Base-by-base conservation (phyloP, 1,140 invertebrate species). In the Aphidius ervi region DNA sequence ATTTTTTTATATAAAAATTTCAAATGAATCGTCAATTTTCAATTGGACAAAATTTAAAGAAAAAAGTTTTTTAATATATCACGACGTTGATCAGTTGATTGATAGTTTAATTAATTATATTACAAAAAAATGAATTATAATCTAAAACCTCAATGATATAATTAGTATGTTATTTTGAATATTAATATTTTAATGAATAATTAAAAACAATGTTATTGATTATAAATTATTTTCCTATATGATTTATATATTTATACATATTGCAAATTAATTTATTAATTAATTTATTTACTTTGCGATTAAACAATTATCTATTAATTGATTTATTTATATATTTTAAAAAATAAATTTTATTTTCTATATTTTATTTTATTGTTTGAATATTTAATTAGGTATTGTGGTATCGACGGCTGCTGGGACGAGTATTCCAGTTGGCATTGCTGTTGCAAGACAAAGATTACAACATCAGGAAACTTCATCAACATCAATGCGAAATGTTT, bases 361-460 rank as follows among this genome's bases (percentile, higher is more conserved):
- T 23, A 48, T 20, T 16, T 10, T 49, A 40, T 20, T 56, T 40
- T 39, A 43, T 52, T 46, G 31, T 50, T 37, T 47, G 6, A 50
- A 46, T 46, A 54, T 52, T 10, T n/a, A 9, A 47, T 71, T 72
- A 78, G 76, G 76, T 20, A 77, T 78, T 56, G 73, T 76, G 10
- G 72, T 78, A 48, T 76, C 76, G 49, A 78, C 72, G 47, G 71
- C 71, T 37, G 74, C 68, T 52, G 64, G 70, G 20, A 83, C 81
- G 70, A 84, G 84, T n/a, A 91, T 92, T 71, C 90, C 90, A 62
- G 88, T 94, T 67, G 92, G 92, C 48, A 93, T 94, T 68, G 91
- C 91, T 16, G 89, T 94, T 63, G 91, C 91, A 45, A 82, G 90
- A 64, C 91, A 93, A 73, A 83, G 91, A 68, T 84, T 87, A 50